Evolutionary conservation across 1,140 invertebrate genomes (phyloP).

Genomic region (Helicorthomorpha holstii): DNA sequence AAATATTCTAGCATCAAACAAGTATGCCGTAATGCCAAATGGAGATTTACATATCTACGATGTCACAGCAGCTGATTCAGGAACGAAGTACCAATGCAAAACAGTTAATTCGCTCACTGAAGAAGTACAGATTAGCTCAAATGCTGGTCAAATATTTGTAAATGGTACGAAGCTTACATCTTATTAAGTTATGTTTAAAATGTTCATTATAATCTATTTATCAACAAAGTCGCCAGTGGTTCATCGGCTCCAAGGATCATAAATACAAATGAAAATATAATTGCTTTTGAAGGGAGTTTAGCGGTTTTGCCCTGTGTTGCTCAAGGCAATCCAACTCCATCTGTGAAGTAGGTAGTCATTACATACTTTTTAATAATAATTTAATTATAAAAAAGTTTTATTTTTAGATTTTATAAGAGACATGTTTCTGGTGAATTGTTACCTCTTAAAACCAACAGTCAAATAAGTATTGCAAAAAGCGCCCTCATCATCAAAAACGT

Average conservation of each 20-base stretch:
- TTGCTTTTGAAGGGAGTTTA: conserved; percentile 18
- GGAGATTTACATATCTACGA: conserved; percentile 85
- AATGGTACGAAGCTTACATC: conserved; percentile 56
- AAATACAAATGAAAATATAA: conserved; percentile 16
- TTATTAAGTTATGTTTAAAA: not conserved
- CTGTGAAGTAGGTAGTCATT: conserved; percentile 17
- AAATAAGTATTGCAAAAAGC: not conserved
- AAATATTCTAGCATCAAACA: conserved; percentile 19
- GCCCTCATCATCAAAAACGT: not conserved
- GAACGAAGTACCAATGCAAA: conserved; percentile 63
- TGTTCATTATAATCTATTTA: not conserved
- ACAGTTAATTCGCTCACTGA: conserved; percentile 84
- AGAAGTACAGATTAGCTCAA: conserved; percentile 78
- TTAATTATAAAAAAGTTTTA: no score
- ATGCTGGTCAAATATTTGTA: conserved; percentile 82
- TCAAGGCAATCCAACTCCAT: conserved; percentile 18
- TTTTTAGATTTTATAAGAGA: conserved; percentile 37
- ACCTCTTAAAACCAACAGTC: not conserved
- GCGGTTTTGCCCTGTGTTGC: conserved; percentile 28
- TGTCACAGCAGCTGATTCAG: conserved; percentile 80
- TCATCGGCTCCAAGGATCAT: conserved; percentile 17
- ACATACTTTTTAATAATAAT: no score
- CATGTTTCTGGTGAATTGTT: not conserved
- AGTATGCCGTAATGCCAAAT: conserved; percentile 80
- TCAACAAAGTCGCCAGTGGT: conserved; percentile 17